Base-by-base conservation (phyloP, 2,797 vertebrate species). In the Crenichthys baileyi region DNA sequence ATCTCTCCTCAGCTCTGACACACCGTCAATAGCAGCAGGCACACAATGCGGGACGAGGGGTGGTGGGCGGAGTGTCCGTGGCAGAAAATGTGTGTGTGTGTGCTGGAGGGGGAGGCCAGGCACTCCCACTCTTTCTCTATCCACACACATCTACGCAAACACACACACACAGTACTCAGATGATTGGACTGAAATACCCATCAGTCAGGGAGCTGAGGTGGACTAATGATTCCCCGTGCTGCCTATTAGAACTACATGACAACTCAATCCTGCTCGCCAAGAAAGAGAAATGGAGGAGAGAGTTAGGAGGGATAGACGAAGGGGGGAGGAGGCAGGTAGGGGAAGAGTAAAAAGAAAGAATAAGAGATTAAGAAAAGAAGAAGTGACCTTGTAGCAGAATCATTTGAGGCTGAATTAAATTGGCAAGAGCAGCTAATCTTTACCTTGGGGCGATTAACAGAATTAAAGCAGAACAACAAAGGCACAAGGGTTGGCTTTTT, bases 241-340 rank as follows among this genome's bases (percentile, higher is more conserved):
- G 97, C 97, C 98, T 98, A 98, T 98, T 99, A 99, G 97, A 97
- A 97, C 95, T 96, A 98, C 97, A 98, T 98, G 97, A 98, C 97
- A 98, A 98, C 97, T 99, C 98, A 98, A 98, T 98, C 96, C 97
- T 96, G 95, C 95, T 97, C 95, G 94, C 93, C 93, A 91, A 90
- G 92, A 90, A 85, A 91, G 90, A 93, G 91, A 83, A 90, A 92
- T 93, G 82, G 86, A 79, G 83, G 81, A 76, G 82, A 81, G 77
- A 79, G 80, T 80, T 81, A 81, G 82, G 80, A 79, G 81, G 85
- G 80, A 78, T 68, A 11, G 41, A 61, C 71, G 41, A 84, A 76
- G 76, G 48, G 46, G 39, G 36, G 50, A 55, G 29, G 68, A 22
- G 53, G 31, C 41, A 18, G 56, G 76, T 78, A 70, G 48, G 61